Percentiles rank a stretch among this genome's conserved stretches.
These are phyloP conservation scores for Sapayoa aenigma DNA, from an alignment of 2,113 vertebrate genomes.

Conservation along the genomic window DNA sequence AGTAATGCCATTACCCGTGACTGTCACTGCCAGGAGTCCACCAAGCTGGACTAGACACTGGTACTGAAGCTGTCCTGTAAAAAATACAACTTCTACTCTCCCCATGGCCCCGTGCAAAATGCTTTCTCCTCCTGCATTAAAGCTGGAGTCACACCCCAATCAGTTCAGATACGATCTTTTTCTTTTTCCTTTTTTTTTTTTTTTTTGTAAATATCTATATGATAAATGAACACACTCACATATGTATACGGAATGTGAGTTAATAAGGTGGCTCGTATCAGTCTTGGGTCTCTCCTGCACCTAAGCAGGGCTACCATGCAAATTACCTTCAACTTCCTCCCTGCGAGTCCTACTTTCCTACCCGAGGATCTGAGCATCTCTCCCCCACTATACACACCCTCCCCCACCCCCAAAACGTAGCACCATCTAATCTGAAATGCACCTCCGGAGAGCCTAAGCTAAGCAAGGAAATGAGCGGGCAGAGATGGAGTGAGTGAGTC, in stretches of 20 bases:
- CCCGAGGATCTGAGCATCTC: slow-evolving; percentile 20
- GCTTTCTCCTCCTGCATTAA: neutral
- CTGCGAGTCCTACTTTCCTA: slow-evolving; percentile 54
- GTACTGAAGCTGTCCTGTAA: slow-evolving; percentile 42
- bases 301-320: slow-evolving; percentile 19
- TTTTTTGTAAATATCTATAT: neutral
- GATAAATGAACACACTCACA: neutral
- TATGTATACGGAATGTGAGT: neutral
- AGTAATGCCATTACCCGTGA: slow-evolving; percentile 60
- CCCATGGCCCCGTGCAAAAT: rapidly evolving
- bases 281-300: neutral
- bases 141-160: slow-evolving; percentile 25
- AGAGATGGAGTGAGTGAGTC: neutral
- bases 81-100: slow-evolving; percentile 43
- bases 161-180: neutral
- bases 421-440: slow-evolving; percentile 53
- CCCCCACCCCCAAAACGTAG: neutral
- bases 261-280: rapidly evolving
- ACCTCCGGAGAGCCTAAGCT: slow-evolving; percentile 45
- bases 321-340: slow-evolving; percentile 74
- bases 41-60: slow-evolving; percentile 26
- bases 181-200: too few species aligned
- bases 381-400: slow-evolving; percentile 52
- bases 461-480: neutral
- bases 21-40: slow-evolving; percentile 51